Percentiles rank a stretch among this genome's conserved stretches.
Conservation (phyloP, 2,888 invertebrate species). For the Chrysolina oricalcia region DNA sequence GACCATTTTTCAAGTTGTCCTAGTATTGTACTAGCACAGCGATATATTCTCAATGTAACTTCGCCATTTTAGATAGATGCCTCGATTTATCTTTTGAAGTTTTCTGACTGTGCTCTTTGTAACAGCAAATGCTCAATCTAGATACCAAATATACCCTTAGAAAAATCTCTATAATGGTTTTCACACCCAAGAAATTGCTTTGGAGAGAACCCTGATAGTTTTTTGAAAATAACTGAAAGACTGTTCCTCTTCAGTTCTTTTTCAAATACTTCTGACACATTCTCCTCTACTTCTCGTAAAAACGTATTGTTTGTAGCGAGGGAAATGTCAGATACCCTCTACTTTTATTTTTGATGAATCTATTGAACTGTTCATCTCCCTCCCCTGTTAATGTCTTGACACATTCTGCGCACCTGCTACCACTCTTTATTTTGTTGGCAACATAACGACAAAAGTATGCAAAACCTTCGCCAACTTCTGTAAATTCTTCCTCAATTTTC, state of each 20-base stretch:
- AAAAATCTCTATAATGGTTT: not conserved
- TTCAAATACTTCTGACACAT: not conserved
- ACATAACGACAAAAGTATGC: constrained; percentile 24
- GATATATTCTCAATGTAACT: not conserved
- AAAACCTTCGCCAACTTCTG: constrained; percentile 7
- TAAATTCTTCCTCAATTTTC: not conserved
- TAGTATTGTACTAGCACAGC: too few relatives aligned
- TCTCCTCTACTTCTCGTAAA: not conserved
- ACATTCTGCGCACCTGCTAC: not conserved
- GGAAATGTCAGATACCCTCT: not conserved
- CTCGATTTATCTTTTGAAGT: not conserved
- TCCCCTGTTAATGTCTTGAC: not conserved
- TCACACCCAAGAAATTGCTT: not conserved
- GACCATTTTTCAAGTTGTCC: too few relatives aligned
- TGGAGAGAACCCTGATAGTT: not conserved
- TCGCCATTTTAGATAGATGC: not conserved
- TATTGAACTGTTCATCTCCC: not conserved
- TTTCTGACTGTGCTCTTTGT: not conserved
- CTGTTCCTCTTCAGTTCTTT: not conserved
- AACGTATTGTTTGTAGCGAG: not conserved
- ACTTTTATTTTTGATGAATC: not conserved
- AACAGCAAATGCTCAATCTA: not conserved
- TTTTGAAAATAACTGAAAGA: not conserved
- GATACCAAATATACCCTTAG: constrained; percentile 1
- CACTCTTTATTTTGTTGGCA: not conserved